Percentiles rank a stretch among this genome's conserved stretches.
phyloP scores from a whole-genome alignment of 2,888 invertebrate genomes.

The Dyspetes luteomarginatus region DNA sequence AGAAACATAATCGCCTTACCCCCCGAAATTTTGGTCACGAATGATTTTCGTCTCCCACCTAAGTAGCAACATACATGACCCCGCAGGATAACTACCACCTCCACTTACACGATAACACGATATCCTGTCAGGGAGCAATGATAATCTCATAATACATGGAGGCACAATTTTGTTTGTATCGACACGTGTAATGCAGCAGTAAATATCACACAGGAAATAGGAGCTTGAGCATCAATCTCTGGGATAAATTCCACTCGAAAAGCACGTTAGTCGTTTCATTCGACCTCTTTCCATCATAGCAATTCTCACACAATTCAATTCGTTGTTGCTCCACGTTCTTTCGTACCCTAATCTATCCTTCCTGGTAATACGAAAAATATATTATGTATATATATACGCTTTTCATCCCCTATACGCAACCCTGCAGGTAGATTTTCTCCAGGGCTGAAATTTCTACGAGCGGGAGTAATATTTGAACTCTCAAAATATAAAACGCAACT shows the following conservation, averaged over 20 bases:
- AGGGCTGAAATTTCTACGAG: neutral
- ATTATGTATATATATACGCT: neutral
- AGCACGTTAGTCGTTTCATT: conserved; percentile 5
- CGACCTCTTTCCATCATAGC: neutral
- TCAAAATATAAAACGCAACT: neutral
- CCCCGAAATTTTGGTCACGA: conserved; percentile 10
- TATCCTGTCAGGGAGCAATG: conserved; percentile 25
- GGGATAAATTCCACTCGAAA: conserved; percentile 39
- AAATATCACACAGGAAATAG: neutral
- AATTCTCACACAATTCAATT: conserved; percentile 19
- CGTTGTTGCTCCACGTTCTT: conserved; percentile 6
- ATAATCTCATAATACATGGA: conserved; percentile 52
- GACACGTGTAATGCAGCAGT: neutral
- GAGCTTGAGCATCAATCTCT: conserved; percentile 35
- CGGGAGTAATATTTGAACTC: conserved; percentile 3
- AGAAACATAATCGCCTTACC: conserved; percentile 47
- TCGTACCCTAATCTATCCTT: neutral
- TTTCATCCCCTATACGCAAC: conserved; percentile 6
- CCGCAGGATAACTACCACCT: conserved; percentile 31
- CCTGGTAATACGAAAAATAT: neutral
- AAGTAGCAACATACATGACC: conserved; percentile 38
- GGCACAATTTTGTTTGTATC: conserved; percentile 22
- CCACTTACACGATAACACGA: conserved; percentile 35
- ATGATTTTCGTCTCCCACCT: neutral
- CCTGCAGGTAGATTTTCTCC: conserved; percentile 16